Evolutionary conservation across 2,888 invertebrate genomes (phyloP).

Genomic region (Pachydiplax longipennis): DNA sequence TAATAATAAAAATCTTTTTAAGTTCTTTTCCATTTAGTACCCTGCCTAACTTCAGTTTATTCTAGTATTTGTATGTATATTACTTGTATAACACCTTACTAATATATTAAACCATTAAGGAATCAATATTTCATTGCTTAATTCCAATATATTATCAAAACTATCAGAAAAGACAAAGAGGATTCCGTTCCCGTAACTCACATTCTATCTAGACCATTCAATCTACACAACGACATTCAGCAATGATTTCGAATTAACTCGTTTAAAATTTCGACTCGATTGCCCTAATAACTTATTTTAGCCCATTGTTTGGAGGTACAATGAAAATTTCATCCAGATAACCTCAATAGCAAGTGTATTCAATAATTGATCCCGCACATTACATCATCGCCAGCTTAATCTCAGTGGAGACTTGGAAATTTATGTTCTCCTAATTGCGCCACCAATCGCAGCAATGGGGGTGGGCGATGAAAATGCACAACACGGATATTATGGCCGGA

Average conservation of each 20-base stretch:
- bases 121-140: too few species aligned
- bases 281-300: neutral
- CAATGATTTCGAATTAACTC: neutral
- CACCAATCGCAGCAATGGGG: neutral
- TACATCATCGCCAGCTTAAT: neutral
- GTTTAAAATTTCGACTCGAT: neutral
- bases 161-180: too few species aligned
- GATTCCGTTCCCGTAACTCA: too few species aligned
- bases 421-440: neutral
- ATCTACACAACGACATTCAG: neutral
- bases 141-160: too few species aligned
- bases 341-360: neutral
- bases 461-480: neutral
- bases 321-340: neutral
- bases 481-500: neutral
- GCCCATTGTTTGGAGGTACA: neutral
- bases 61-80: too few species aligned
- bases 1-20: too few species aligned
- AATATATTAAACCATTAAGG: too few species aligned
- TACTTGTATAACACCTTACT: too few species aligned
- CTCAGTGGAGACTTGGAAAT: neutral
- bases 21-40: too few species aligned
- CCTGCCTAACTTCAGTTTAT: too few species aligned
- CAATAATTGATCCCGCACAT: neutral
- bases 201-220: too few species aligned